Percentiles rank a stretch among this genome's conserved stretches.
phyloP scores from a whole-genome alignment of 2,113 vertebrate species.

The Pholis gunnellus region DNA sequence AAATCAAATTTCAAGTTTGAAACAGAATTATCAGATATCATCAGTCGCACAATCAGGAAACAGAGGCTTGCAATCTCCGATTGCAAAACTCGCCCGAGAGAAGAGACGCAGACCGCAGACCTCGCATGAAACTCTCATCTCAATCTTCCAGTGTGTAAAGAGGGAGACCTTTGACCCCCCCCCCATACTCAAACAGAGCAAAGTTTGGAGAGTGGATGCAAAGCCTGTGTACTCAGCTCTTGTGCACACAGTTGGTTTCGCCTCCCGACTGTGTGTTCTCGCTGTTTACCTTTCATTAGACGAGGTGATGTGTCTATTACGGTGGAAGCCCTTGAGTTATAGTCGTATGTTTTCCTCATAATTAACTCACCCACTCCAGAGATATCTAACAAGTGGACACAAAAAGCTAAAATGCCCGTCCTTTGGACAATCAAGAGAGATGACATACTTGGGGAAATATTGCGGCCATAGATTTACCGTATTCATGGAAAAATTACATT shows the following conservation, averaged over 20 bases:
- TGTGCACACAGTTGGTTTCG: conserved; percentile 45
- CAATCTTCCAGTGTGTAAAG: conserved; percentile 54
- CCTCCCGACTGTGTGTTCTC: conserved; percentile 52
- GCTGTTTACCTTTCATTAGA: conserved; percentile 73
- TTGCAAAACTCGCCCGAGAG: conserved; percentile 10
- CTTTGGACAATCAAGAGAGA: background rate
- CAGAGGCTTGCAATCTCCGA: conserved; percentile 9
- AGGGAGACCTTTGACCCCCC: conserved; percentile 57
- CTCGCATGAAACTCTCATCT: conserved; percentile 28
- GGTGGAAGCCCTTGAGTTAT: conserved; percentile 16
- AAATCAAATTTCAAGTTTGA: conserved; percentile 48
- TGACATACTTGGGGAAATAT: background rate
- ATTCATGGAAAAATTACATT: background rate
- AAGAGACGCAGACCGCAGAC: background rate
- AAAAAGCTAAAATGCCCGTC: background rate
- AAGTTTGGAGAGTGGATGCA: conserved; percentile 61
- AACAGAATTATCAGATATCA: conserved; percentile 40
- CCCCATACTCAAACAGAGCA: conserved; percentile 59
- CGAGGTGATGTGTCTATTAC: conserved; percentile 57
- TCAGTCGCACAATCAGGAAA: conserved; percentile 41
- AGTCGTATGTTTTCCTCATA: background rate
- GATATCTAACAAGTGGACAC: background rate
- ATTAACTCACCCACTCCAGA: background rate
- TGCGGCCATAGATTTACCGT: background rate
- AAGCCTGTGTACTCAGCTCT: conserved; percentile 62